phyloP scores from a whole-genome alignment of 2,888 invertebrate genomes.

The Coleophora deauratella region DNA sequence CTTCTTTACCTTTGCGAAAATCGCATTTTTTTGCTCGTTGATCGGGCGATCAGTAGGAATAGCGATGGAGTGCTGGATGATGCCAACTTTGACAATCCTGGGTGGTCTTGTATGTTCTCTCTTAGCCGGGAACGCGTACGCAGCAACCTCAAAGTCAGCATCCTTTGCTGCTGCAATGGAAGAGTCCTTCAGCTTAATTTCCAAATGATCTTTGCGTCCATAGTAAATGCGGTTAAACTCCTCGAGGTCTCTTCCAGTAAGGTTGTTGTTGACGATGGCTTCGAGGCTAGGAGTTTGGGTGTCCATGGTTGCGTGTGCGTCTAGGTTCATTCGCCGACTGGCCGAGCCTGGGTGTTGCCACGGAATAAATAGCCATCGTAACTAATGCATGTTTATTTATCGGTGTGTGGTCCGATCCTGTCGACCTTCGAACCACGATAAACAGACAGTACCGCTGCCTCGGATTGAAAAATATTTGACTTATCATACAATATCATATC shows the following conservation, averaged over 20 bases:
- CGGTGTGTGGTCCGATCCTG: slow-evolving; percentile 39
- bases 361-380: slow-evolving; percentile 44
- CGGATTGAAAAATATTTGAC: slow-evolving; percentile 47
- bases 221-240: slow-evolving; percentile 66
- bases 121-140: slow-evolving; percentile 62
- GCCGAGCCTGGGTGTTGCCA: slow-evolving; percentile 21
- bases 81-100: slow-evolving; percentile 86
- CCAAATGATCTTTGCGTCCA: slow-evolving; percentile 50
- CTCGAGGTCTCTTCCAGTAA: slow-evolving; percentile 53
- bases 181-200: slow-evolving; percentile 53
- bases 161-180: slow-evolving; percentile 72
- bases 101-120: slow-evolving; percentile 75
- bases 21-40: slow-evolving; percentile 84
- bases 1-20: slow-evolving; percentile 83
- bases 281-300: slow-evolving; percentile 62
- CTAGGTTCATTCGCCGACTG: slow-evolving; percentile 27
- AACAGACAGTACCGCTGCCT: slow-evolving; percentile 31
- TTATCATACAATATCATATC: too few species aligned
- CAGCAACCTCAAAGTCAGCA: slow-evolving; percentile 69
- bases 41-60: slow-evolving; percentile 85
- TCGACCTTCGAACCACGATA: slow-evolving; percentile 58
- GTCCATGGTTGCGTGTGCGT: slow-evolving; percentile 38
- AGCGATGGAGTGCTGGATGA: slow-evolving; percentile 91
- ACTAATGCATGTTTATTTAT: slow-evolving; percentile 34
- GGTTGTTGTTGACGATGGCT: slow-evolving; percentile 55